Conservation (phyloP, 2,113 vertebrate species). For the Sphyrna mokarran region DNA sequence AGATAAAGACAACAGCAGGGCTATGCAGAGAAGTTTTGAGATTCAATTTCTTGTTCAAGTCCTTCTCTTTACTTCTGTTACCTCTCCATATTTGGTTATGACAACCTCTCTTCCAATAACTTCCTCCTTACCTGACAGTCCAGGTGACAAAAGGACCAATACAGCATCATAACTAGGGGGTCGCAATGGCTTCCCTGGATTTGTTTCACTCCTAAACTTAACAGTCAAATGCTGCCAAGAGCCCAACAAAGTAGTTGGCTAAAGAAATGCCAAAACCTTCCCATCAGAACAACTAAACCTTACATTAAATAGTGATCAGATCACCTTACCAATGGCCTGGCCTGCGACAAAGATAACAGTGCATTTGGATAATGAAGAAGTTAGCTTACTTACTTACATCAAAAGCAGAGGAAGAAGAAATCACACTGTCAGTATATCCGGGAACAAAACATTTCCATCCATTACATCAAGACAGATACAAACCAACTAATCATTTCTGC, state of each 20-base stretch:
- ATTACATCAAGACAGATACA: neutral
- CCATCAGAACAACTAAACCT: neutral
- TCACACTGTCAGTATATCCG: neutral
- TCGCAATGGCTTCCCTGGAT: neutral
- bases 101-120: neutral
- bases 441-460: neutral
- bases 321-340: neutral
- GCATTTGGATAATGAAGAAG: neutral
- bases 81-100: neutral
- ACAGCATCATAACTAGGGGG: neutral
- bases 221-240: neutral
- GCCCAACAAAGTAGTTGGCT: neutral
- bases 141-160: neutral
- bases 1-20: neutral
- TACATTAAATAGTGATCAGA: neutral
- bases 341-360: neutral
- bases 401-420: neutral
- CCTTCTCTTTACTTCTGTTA: neutral
- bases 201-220: neutral
- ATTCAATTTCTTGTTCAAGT: neutral
- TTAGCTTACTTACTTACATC: neutral
- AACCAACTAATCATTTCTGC: neutral
- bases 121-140: neutral
- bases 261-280: neutral
- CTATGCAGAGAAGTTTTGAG: neutral